Conservation (phyloP, 2,113 vertebrate genomes). For the Podocnemis expansa region DNA sequence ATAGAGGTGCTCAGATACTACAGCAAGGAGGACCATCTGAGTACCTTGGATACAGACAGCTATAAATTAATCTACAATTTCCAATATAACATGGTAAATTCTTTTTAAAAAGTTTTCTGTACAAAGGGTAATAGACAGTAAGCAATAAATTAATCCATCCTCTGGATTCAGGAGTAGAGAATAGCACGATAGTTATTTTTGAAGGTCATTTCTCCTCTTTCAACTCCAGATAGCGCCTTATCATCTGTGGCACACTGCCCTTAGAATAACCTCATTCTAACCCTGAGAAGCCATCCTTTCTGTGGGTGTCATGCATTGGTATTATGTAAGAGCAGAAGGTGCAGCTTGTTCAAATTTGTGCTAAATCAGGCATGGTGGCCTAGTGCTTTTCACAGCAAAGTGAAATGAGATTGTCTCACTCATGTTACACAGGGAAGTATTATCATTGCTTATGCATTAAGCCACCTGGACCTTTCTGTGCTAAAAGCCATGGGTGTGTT, state of each 20-base stretch:
- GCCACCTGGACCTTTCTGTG: background rate
- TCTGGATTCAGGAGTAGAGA: background rate
- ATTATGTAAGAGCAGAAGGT: background rate
- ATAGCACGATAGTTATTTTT: background rate
- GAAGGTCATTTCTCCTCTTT: background rate
- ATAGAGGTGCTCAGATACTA: background rate
- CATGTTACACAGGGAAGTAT: background rate
- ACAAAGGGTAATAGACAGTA: background rate
- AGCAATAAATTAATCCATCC: background rate
- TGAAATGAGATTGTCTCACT: background rate
- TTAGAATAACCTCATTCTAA: background rate
- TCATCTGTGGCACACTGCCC: background rate
- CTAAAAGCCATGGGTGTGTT: background rate
- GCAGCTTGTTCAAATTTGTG: background rate
- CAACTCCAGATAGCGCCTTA: background rate
- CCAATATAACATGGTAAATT: background rate
- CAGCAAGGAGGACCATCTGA: background rate
- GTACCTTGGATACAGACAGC: background rate
- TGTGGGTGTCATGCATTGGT: background rate
- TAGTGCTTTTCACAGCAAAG: background rate
- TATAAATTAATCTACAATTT: background rate
- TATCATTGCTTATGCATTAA: background rate
- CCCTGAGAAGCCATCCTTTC: background rate
- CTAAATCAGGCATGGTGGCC: background rate
- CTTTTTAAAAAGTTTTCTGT: background rate